Percentiles rank a stretch among this genome's conserved stretches.
phyloP scores from a whole-genome alignment of 2,113 vertebrate species.

The Xiphias gladius region DNA sequence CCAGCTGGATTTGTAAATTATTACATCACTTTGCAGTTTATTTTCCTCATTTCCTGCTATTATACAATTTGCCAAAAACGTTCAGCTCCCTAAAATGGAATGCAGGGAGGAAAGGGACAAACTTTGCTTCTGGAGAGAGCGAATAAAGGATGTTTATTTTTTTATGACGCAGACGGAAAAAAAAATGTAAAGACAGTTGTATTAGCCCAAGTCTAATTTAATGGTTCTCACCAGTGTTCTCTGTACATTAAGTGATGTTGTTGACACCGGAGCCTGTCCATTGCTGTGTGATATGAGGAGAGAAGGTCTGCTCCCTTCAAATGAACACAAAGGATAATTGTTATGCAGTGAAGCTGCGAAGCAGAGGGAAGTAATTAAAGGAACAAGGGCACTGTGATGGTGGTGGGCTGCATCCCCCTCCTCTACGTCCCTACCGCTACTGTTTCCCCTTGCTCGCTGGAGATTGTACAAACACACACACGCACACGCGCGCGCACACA shows the following conservation, averaged over 20 bases:
- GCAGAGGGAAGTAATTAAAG: conserved; percentile 82
- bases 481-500: too few species aligned
- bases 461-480: conserved; percentile 46
- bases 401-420: conserved; percentile 55
- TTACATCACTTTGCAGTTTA: conserved; percentile 20
- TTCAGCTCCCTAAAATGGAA: not conserved
- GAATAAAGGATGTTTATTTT: too few species aligned
- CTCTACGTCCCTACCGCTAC: conserved; percentile 23
- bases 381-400: conserved; percentile 77
- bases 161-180: conserved; percentile 30
- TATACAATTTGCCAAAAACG: not conserved
- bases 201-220: conserved; percentile 53
- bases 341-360: conserved; percentile 81
- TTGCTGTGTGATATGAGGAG: conserved; percentile 49
- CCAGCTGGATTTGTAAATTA: conserved; percentile 17
- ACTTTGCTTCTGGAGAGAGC: conserved; percentile 13
- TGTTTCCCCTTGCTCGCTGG: conserved; percentile 33
- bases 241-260: conserved; percentile 59
- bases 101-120: not conserved
- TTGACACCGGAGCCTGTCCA: conserved; percentile 61
- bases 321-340: conserved; percentile 78
- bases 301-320: conserved; percentile 65
- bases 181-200: conserved; percentile 48
- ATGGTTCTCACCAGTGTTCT: conserved; percentile 55
- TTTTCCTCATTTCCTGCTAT: not conserved